A percentile compares a stretch with the other conserved stretches of the same genome.
Evolutionary conservation across 2,888 invertebrate genomes (phyloP).

Genomic region (Serrognathus titanus): DNA sequence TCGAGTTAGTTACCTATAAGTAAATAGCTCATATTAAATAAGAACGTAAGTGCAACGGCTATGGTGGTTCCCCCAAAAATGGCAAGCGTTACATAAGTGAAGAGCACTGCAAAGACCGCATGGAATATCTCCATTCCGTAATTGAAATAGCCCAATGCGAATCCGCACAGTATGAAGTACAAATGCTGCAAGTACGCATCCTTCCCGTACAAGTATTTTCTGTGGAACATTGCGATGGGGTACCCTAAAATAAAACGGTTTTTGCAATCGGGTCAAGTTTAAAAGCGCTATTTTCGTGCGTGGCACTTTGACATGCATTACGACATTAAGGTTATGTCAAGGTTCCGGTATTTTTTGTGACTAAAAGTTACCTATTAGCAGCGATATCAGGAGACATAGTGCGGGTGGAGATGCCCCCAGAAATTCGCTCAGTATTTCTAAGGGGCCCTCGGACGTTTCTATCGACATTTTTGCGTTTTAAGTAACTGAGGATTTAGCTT

Average conservation of each 20-base stretch:
- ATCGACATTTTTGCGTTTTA: background rate
- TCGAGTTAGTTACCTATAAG: slow-evolving; percentile 51
- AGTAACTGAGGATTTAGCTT: too few relatives aligned
- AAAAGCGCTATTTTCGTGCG: slow-evolving; percentile 1
- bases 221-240: slow-evolving; percentile 66
- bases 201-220: slow-evolving; percentile 56
- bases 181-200: slow-evolving; percentile 62
- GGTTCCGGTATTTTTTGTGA: background rate
- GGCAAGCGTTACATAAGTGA: slow-evolving; percentile 67
- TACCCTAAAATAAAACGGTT: slow-evolving; percentile 58
- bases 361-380: slow-evolving; percentile 42
- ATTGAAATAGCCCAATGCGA: slow-evolving; percentile 77
- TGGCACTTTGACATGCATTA: background rate
- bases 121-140: slow-evolving; percentile 78
- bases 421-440: slow-evolving; percentile 30
- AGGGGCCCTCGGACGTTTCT: slow-evolving; percentile 3
- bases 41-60: slow-evolving; percentile 68
- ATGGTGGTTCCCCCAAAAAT: slow-evolving; percentile 61
- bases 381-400: slow-evolving; percentile 40
- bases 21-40: slow-evolving; percentile 79
- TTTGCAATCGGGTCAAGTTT: slow-evolving; percentile 16
- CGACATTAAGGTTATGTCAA: slow-evolving; percentile 3
- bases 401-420: slow-evolving; percentile 42
- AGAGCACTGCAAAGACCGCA: slow-evolving; percentile 66
- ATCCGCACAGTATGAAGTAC: slow-evolving; percentile 69